Percentiles rank a stretch among this genome's conserved stretches.
Conservation (phyloP, 1,140 invertebrate species). For the Subanguina moxae region DNA sequence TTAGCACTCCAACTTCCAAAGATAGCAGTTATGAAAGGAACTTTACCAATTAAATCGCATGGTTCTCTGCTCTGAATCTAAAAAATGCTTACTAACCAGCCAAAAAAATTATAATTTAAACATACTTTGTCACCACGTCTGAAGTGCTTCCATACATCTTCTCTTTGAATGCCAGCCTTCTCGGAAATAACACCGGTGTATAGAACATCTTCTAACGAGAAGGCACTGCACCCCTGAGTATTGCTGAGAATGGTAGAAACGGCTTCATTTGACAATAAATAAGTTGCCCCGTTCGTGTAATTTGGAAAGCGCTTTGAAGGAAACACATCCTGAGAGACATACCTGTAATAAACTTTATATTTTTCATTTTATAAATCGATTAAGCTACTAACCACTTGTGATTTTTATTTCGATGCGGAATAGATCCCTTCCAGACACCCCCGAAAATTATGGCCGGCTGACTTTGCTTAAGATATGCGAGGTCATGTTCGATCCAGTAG, state of each 20-base stretch:
- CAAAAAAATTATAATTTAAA: neutral
- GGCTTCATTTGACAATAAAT: neutral
- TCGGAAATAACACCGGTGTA: neutral
- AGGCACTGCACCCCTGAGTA: neutral
- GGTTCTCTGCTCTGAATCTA: no score
- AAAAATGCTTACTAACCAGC: neutral
- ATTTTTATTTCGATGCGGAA: slow-evolving; percentile 14
- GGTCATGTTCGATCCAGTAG: slow-evolving; percentile 31
- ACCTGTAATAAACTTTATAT: slow-evolving; percentile 12
- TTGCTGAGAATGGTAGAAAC: neutral
- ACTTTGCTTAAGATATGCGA: neutral
- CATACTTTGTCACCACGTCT: neutral
- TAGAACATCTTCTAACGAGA: slow-evolving; percentile 1
- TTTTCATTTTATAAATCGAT: neutral
- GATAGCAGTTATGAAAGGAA: no score
- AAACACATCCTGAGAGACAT: slow-evolving; percentile 12
- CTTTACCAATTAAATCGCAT: no score
- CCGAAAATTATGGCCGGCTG: slow-evolving; percentile 15
- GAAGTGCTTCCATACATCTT: neutral
- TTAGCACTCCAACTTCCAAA: no score
- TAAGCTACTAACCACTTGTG: slow-evolving; percentile 21
- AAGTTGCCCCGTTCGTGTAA: neutral
- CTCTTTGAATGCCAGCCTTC: neutral
- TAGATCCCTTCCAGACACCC: slow-evolving; percentile 21
- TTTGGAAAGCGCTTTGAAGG: neutral